Evolutionary conservation across 2,888 invertebrate species (phyloP), one percentile per base, ranked within the genome.

Genomic region (Zelleria hepariella): DNA sequence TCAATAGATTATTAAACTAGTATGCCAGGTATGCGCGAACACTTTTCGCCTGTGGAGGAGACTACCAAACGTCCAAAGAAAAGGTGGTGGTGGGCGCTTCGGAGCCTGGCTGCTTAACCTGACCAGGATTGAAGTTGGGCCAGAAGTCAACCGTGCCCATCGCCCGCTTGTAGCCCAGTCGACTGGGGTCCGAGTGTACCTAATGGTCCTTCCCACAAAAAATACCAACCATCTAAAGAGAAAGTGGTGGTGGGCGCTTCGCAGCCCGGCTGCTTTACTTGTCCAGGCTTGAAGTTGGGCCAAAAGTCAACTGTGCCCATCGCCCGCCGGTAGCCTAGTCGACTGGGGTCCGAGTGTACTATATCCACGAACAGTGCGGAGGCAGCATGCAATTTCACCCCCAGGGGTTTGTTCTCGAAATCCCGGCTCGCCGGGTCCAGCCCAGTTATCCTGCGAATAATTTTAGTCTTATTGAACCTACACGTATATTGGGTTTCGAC

Each of bases 81-180:
- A 86, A 82, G 56, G 70, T 69, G 0, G 69, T 65, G 1, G 67
- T 59, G 1, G 70, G 65, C 48, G 65, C 57, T 5, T 66, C 63
- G 59, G 87, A 87, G 0, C 87, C 86, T 8, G 87, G 86, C 64
- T 87, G 87, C 2, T 65, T 57, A 0, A 83, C 75, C 1, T 67
- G 62, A 0, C 81, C 80, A 10, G 42, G 52, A 58, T 64, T 76
- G 60, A 67, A 85, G 66, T 87, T 87, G 1, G 86, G 82, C 87
- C 87, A 87, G 63, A 82, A 86, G 64, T 87, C 86, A 1, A 85
- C 79, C 1, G 78, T 74, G 0, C 86, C 86, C 6, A 77, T 54
- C 2, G 74, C 61, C 15, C 58, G 67, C 24, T 61, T 75, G 56
- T 66, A 74, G 1, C 87, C 87, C 61, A 80, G 86, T 64, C 75